Evolutionary conservation across 2,888 invertebrate species (phyloP), one percentile per base, ranked within the genome.

Genomic region (Idaea biselata): DNA sequence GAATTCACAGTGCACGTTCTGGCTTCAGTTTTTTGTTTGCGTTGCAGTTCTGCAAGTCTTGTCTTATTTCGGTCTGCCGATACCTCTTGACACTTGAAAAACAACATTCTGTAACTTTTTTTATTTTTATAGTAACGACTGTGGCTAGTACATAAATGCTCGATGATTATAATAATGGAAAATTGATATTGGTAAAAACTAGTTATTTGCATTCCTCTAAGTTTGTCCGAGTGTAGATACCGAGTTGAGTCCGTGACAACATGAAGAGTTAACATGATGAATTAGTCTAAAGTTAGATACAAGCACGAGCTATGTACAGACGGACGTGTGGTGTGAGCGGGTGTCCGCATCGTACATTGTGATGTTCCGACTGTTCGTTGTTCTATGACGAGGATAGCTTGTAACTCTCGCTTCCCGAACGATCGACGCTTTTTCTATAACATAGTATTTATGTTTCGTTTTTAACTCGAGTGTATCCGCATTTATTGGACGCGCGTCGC

Each of bases 391-490:
- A 78, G 79, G 77, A 81, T 83, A 87, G 87, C 84, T 87, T 84
- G n/a, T 86, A 79, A 81, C 76, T 78, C 74, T 74, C 74, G 79
- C 79, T 75, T 77, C 73, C 78, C 73, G 74, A 75, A 72, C 70
- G 63, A 56, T 16, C 76, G 85, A 80, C 79, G 88, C 87, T 87
- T 88, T 86, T 82, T 73, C 76, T 77, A 85, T 90, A 91, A 91
- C 90, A 90, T 91, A 90, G 88, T 90, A 86, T 89, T 90, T 91
- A 91, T 89, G 91, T 90, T 91, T 89, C 83, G 76, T 82, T 84
- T 87, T 86, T 85, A 87, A 88, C 84, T 83, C 79, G 65, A 68
- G 68, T 68, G 68, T 63, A 73, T 78, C 69, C 67, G 69, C 63
- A 62, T 66, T 72, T 70, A 68, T 64, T 63, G 73, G 73, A 74